phyloP scores from a whole-genome alignment of 1,140 invertebrate species.

The Trinorchestia longiramus region DNA sequence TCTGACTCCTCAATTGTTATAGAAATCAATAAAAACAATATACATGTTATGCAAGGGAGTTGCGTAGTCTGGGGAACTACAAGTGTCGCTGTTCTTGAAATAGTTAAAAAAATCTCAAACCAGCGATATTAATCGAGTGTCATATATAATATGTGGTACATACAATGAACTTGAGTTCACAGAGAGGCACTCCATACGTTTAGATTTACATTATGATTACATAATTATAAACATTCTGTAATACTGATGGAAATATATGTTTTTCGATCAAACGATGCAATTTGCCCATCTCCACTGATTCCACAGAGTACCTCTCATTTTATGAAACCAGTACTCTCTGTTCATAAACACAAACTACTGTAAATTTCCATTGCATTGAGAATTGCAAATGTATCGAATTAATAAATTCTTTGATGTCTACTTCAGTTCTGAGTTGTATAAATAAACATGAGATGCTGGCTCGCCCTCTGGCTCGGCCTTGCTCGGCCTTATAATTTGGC shows the following conservation, averaged over 20 bases:
- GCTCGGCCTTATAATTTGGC: neutral
- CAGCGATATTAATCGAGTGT: neutral
- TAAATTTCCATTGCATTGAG: neutral
- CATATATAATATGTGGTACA: neutral
- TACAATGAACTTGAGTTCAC: neutral
- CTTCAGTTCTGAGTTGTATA: neutral
- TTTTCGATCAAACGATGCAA: neutral
- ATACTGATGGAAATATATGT: neutral
- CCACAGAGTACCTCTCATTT: neutral
- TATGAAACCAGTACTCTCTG: neutral
- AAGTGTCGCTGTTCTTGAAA: no score
- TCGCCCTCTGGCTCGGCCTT: neutral
- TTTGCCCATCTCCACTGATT: neutral
- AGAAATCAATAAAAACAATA: no score
- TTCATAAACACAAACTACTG: neutral
- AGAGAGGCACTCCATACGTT: neutral
- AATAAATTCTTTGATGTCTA: slow-evolving; percentile 2
- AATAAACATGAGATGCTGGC: neutral
- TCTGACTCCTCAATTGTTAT: neutral
- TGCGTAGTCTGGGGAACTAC: no score
- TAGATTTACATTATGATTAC: neutral
- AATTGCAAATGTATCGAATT: neutral
- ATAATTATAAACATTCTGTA: neutral
- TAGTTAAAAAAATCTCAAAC: neutral
- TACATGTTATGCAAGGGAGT: no score